Evolutionary conservation across 2,797 vertebrate species (phyloP).

Genomic region (Euthynnus affinis): DNA sequence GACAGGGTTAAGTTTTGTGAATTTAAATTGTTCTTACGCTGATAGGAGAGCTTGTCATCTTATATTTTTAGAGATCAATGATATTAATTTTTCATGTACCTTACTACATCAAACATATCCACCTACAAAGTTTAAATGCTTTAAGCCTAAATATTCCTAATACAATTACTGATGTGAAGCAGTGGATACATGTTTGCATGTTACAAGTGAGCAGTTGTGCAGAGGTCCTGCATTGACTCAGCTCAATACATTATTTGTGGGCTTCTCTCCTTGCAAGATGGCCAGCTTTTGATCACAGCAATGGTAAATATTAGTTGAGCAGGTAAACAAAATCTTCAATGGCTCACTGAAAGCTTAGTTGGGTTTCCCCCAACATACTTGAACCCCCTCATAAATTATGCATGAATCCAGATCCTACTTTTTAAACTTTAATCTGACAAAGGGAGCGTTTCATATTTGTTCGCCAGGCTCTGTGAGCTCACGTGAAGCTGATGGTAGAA

Average conservation of each 20-base stretch:
- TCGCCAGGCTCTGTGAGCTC: slow-evolving; percentile 58
- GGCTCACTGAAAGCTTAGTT: slow-evolving; percentile 75
- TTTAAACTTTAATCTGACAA: slow-evolving; percentile 69
- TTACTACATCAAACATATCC: slow-evolving; percentile 15
- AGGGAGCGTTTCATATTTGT: slow-evolving; percentile 77
- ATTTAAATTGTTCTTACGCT: too few relatives aligned
- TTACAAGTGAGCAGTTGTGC: slow-evolving; percentile 51
- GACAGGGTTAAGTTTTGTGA: too few relatives aligned
- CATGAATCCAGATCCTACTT: slow-evolving; percentile 64
- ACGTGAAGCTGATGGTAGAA: slow-evolving; percentile 66
- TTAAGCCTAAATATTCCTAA: slow-evolving; percentile 11
- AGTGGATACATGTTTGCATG: slow-evolving; percentile 15
- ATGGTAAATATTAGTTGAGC: slow-evolving; percentile 80
- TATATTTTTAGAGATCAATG: too few relatives aligned
- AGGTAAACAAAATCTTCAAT: slow-evolving; percentile 82
- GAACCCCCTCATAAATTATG: slow-evolving; percentile 80
- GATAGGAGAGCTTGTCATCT: too few relatives aligned
- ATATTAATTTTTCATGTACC: slow-evolving; percentile 6
- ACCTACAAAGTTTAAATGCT: neutral
- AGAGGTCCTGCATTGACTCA: slow-evolving; percentile 47
- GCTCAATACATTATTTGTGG: slow-evolving; percentile 74
- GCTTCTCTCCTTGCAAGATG: slow-evolving; percentile 55
- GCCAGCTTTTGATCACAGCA: slow-evolving; percentile 71
- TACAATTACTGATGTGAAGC: slow-evolving; percentile 51
- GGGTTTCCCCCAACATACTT: slow-evolving; percentile 75